phyloP scores from a whole-genome alignment of 2,113 vertebrate species.

The Phyllostomus discolor region DNA sequence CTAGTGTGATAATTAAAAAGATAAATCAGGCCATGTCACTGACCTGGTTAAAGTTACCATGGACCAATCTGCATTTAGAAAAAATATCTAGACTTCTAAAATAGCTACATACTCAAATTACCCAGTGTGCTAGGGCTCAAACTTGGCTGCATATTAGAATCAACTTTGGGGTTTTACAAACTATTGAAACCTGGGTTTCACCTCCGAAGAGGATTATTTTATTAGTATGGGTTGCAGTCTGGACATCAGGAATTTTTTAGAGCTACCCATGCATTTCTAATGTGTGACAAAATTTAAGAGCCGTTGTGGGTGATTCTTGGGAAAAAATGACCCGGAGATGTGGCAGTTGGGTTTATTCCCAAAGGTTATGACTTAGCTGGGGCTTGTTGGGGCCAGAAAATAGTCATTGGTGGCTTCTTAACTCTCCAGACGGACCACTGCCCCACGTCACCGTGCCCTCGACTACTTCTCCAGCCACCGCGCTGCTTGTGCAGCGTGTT shows the following conservation, averaged over 20 bases:
- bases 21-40: not conserved
- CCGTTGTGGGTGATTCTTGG: not conserved
- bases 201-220: not conserved
- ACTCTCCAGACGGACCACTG: not conserved
- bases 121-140: not conserved
- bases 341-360: not conserved
- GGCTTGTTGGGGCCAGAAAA: not conserved
- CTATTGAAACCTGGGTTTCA: too few species aligned
- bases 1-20: not conserved
- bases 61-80: not conserved
- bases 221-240: not conserved
- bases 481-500: too few species aligned
- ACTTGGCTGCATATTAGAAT: not conserved
- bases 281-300: not conserved
- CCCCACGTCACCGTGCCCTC: rapidly evolving
- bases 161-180: not conserved
- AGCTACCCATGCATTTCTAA: not conserved
- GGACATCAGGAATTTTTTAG: not conserved
- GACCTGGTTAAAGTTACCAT: not conserved
- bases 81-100: not conserved
- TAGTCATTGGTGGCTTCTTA: not conserved
- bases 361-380: not conserved
- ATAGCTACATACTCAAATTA: not conserved
- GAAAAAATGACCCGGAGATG: not conserved
- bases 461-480: not conserved